Evolutionary conservation across 1,140 invertebrate genomes (phyloP).

Genomic region (Drosophila pruinosa): DNA sequence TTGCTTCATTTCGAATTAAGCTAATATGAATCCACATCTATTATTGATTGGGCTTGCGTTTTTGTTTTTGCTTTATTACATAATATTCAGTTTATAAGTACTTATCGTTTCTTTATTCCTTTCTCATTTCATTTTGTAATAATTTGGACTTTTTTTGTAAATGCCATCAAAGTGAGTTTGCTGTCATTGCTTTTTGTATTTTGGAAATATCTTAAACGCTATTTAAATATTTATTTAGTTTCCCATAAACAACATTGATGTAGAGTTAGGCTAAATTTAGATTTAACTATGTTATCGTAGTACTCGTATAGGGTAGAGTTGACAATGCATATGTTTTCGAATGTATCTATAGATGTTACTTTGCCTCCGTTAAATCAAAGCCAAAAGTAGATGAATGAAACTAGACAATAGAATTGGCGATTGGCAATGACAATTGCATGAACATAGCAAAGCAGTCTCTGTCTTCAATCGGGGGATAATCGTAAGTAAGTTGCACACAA

Average conservation of each 20-base stretch:
- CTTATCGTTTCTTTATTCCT: constrained; percentile 4
- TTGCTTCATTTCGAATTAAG: constrained; percentile 62
- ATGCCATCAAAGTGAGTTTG: constrained; percentile 71
- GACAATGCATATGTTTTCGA: constrained; percentile 65
- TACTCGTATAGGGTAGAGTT: constrained; percentile 55
- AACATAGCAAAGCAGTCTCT: constrained; percentile 44
- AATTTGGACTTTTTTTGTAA: constrained; percentile 72
- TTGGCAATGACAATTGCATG: constrained; percentile 62
- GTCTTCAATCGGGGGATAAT: neutral
- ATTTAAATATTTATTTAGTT: constrained; percentile 32
- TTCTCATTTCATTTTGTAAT: constrained; percentile 37
- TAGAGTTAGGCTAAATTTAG: constrained; percentile 60
- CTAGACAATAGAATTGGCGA: neutral
- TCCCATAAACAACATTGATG: constrained; percentile 76
- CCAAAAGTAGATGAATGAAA: constrained; percentile 15
- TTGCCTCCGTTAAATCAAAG: constrained; percentile 12
- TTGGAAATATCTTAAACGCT: constrained; percentile 37
- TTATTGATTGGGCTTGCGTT: constrained; percentile 59
- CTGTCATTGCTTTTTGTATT: constrained; percentile 30
- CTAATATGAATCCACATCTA: constrained; percentile 66
- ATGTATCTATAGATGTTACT: constrained; percentile 47
- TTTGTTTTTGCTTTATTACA: constrained; percentile 34
- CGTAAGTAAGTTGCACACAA: constrained; percentile 66
- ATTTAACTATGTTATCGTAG: constrained; percentile 60
- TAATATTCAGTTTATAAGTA: constrained; percentile 27